phyloP scores from a whole-genome alignment of 2,113 vertebrate genomes.

The Zosterops hypoxanthus region DNA sequence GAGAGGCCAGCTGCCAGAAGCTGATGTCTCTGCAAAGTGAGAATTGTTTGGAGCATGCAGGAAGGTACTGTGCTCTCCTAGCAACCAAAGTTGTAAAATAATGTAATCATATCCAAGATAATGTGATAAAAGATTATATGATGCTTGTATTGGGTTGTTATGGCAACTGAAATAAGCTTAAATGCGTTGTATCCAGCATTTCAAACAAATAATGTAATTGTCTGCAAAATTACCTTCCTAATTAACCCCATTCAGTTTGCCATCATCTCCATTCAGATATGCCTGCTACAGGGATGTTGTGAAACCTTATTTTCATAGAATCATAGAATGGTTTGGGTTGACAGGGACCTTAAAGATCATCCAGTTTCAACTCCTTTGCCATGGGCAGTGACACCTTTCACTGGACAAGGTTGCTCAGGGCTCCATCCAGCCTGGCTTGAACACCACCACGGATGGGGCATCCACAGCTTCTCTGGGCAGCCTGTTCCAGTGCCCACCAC shows the following conservation, averaged over 20 bases:
- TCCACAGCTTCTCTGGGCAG: neutral
- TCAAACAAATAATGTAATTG: conserved; percentile 49
- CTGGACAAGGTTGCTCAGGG: neutral
- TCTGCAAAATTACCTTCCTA: conserved; percentile 38
- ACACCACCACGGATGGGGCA: neutral
- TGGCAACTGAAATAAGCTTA: conserved; percentile 59
- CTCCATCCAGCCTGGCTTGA: neutral
- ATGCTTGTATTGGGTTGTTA: conserved; percentile 39
- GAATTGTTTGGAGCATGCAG: neutral
- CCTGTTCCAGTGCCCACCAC: neutral
- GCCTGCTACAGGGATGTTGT: neutral
- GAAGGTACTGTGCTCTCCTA: conserved; percentile 38
- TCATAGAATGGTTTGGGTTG: neutral
- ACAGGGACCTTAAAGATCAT: neutral
- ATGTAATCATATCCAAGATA: conserved; percentile 49
- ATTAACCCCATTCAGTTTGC: conserved; percentile 27
- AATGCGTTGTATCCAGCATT: neutral
- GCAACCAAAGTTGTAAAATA: conserved; percentile 66
- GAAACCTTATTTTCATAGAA: neutral
- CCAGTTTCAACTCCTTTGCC: neutral
- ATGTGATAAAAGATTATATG: conserved; percentile 52
- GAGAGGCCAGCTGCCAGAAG: conserved; percentile 12
- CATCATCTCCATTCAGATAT: neutral
- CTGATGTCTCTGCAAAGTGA: conserved; percentile 32
- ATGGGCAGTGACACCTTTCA: neutral